phyloP scores from a whole-genome alignment of 2,113 vertebrate genomes.

The Rhinopomastus cyanomelas region DNA sequence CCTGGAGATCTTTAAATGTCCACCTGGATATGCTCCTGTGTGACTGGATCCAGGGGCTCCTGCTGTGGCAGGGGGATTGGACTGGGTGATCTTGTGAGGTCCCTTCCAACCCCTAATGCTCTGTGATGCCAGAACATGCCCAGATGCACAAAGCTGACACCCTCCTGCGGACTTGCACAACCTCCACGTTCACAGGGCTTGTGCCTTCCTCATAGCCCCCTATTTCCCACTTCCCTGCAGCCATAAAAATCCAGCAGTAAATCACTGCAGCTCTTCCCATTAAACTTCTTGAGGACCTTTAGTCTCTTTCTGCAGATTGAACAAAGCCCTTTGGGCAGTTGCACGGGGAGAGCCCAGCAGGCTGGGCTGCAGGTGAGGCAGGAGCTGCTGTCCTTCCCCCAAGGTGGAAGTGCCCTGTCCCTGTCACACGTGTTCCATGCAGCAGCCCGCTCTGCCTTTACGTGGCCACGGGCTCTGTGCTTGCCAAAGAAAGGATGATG shows the following conservation, averaged over 20 bases:
- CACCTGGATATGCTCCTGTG: no score
- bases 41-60: no score
- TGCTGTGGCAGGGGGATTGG: no score
- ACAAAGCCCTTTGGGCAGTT: neutral
- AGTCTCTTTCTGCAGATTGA: neutral
- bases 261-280: neutral
- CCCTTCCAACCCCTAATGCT: no score
- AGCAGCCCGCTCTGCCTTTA: neutral
- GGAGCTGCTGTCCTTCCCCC: neutral
- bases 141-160: neutral
- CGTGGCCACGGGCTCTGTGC: neutral
- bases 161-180: neutral
- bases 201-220: neutral
- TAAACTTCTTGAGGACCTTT: neutral
- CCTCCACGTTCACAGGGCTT: neutral
- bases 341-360: neutral
- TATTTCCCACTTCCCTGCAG: neutral
- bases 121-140: neutral
- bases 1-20: no score
- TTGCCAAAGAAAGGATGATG: neutral
- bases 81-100: no score
- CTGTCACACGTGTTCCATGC: neutral
- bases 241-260: neutral
- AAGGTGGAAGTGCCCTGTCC: neutral
- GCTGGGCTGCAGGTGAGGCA: neutral